Conservation (phyloP, 2,888 invertebrate genomes). For the Lumbricus terrestris region DNA sequence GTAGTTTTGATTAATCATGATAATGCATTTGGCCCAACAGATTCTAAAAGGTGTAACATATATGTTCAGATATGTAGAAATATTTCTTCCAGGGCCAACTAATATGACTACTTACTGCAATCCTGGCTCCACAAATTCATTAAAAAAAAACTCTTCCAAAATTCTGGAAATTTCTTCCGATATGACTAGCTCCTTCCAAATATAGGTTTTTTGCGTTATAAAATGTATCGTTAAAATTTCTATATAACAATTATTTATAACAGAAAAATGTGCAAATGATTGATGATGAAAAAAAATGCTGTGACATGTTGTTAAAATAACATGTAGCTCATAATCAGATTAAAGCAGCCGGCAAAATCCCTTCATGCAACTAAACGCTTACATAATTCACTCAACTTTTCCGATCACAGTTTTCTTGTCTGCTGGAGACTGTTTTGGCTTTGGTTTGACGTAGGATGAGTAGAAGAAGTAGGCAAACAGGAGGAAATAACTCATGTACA, state of each 20-base stretch:
- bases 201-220: neutral
- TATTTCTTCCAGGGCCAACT: neutral
- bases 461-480: slow-evolving; percentile 60
- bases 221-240: neutral
- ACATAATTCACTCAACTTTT: neutral
- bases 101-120: neutral
- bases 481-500: slow-evolving; percentile 58
- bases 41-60: neutral
- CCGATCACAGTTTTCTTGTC: neutral
- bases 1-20: neutral
- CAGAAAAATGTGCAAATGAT: neutral
- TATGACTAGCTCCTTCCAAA: neutral
- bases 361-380: too few species aligned
- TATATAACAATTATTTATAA: neutral
- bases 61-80: neutral
- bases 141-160: neutral
- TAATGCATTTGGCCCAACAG: too few species aligned
- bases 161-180: neutral
- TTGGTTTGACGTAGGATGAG: slow-evolving; percentile 46
- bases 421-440: neutral
- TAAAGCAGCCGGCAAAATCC: too few species aligned
- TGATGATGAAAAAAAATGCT: neutral
- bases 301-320: neutral
- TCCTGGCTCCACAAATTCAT: neutral
- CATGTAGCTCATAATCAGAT: neutral